Conservation (phyloP, 2,797 vertebrate species). For the Nasua narica region DNA sequence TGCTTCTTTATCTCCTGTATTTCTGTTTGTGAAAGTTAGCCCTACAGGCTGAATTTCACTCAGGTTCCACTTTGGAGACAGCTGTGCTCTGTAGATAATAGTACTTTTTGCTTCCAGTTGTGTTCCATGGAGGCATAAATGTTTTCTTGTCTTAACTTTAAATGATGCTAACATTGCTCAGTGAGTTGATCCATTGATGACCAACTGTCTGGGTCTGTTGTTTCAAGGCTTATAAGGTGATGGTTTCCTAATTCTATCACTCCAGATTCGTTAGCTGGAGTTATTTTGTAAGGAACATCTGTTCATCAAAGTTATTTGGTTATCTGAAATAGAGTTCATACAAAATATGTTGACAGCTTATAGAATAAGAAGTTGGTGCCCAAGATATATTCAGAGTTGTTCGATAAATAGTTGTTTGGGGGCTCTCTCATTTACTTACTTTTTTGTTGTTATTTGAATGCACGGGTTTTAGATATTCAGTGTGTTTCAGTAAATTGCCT, state of each 20-base stretch:
- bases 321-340: not conserved
- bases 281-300: not conserved
- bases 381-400: not conserved
- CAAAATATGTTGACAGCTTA: not conserved
- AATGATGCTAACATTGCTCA: not conserved
- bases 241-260: not conserved
- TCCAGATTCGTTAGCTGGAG: not conserved
- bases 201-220: not conserved
- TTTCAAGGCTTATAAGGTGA: not conserved
- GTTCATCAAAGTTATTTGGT: not conserved
- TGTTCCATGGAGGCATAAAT: not conserved
- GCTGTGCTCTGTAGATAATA: not conserved
- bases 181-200: not conserved
- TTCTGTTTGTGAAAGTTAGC: not conserved
- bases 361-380: not conserved
- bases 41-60: not conserved
- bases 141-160: not conserved
- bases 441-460: not conserved
- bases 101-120: not conserved
- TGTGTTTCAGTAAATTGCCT: not conserved
- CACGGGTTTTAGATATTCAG: not conserved
- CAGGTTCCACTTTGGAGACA: not conserved
- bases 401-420: not conserved
- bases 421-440: not conserved
- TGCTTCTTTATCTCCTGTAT: not conserved